Evolutionary conservation across 1,140 invertebrate genomes (phyloP).

Genomic region (Eumaeus atala): DNA sequence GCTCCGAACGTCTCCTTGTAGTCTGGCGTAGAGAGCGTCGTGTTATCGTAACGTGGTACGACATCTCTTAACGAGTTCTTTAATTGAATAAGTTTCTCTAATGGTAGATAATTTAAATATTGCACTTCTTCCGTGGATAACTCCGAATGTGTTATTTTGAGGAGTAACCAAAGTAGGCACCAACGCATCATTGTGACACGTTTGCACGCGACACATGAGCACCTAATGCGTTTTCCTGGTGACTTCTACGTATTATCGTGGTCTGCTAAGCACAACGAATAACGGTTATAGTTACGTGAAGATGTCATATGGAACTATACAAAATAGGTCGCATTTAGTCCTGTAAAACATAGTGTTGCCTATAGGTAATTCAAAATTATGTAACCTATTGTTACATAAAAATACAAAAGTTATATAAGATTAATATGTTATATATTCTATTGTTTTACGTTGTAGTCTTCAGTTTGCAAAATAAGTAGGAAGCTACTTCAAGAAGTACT

Average conservation of each 20-base stretch:
- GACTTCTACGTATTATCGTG: conserved; percentile 40
- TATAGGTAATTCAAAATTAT: neutral
- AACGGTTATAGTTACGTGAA: neutral
- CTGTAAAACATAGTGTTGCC: neutral
- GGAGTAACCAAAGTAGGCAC: conserved; percentile 25
- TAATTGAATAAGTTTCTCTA: conserved; percentile 61
- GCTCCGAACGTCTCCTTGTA: conserved; percentile 49
- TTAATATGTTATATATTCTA: neutral
- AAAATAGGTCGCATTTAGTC: neutral
- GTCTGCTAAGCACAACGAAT: conserved; percentile 45
- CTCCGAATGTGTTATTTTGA: conserved; percentile 24
- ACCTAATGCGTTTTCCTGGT: conserved; percentile 19
- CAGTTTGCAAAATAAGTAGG: neutral
- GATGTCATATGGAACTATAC: neutral
- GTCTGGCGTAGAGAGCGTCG: conserved; percentile 31
- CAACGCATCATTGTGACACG: conserved; percentile 33
- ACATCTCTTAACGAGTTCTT: conserved; percentile 57
- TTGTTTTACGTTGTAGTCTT: neutral
- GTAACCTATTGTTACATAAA: no score
- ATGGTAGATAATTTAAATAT: conserved; percentile 55
- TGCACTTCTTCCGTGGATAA: conserved; percentile 42
- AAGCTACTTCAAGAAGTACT: neutral
- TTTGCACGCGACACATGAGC: conserved; percentile 16
- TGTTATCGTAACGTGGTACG: conserved; percentile 37
- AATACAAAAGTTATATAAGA: neutral